phyloP scores from a whole-genome alignment of 2,797 vertebrate species.

The Ptychadena robeensis region DNA sequence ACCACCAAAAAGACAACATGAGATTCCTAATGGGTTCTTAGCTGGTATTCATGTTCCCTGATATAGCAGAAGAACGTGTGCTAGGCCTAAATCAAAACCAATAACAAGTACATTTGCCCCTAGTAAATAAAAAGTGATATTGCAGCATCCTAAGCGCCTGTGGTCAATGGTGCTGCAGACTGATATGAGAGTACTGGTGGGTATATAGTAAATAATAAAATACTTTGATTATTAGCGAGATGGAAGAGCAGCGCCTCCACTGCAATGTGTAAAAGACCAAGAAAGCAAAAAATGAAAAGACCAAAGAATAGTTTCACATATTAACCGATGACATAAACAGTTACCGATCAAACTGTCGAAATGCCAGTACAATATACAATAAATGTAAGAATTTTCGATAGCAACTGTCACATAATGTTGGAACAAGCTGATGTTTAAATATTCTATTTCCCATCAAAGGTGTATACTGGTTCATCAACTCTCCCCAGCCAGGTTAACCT shows the following conservation, averaged over 20 bases:
- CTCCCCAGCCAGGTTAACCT: not conserved
- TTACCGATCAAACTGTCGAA: not conserved
- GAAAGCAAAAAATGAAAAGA: not conserved
- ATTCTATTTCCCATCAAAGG: not conserved
- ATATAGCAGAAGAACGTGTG: not conserved
- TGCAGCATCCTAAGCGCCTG: too few species aligned
- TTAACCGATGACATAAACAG: not conserved
- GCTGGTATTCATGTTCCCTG: not conserved
- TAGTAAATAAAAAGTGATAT: too few species aligned
- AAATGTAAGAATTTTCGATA: not conserved
- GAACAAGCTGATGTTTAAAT: not conserved
- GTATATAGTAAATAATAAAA: not conserved
- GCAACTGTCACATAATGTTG: not conserved
- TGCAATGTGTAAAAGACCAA: not conserved
- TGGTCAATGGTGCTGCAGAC: not conserved
- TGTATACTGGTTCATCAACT: not conserved
- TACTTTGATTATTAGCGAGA: not conserved
- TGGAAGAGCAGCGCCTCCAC: not conserved
- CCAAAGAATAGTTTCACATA: not conserved
- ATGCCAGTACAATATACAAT: not conserved
- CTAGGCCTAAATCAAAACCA: not conserved
- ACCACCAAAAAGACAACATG: too few species aligned
- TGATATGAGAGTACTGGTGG: not conserved
- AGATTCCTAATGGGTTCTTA: too few species aligned
- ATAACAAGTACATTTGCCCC: not conserved